Percentiles rank a stretch among this genome's conserved stretches.
phyloP scores from a whole-genome alignment of 2,113 vertebrate species.

The Apodemus speciosus region DNA sequence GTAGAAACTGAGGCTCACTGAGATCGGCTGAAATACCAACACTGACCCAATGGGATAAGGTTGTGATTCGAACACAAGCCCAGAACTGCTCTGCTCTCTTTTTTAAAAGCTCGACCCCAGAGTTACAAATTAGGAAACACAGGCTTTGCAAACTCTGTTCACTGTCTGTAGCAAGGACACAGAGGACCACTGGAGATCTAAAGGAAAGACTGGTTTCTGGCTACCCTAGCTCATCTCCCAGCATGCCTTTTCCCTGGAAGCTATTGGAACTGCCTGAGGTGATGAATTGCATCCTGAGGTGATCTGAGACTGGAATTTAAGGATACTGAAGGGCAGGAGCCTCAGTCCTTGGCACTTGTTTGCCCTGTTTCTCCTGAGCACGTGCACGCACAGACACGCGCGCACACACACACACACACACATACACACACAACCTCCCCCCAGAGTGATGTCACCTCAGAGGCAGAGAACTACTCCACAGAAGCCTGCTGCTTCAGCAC shows the following conservation, averaged over 20 bases:
- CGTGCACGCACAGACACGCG: fast-evolving
- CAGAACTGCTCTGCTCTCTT: background rate
- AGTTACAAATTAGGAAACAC: background rate
- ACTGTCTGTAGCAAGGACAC: background rate
- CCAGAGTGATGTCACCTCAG: background rate
- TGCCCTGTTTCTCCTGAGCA: background rate
- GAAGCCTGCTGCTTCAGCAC: background rate
- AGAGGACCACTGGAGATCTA: background rate
- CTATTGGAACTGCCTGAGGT: background rate
- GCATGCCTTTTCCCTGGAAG: background rate
- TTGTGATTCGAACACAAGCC: background rate
- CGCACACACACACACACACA: background rate
- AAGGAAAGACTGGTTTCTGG: background rate
- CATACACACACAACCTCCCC: background rate
- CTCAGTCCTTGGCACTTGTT: background rate
- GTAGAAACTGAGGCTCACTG: background rate
- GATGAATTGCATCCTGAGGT: background rate
- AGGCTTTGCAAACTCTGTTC: background rate
- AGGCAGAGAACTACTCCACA: conserved; percentile 7
- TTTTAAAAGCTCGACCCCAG: background rate
- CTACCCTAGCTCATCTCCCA: background rate
- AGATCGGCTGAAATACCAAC: background rate
- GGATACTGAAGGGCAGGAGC: background rate
- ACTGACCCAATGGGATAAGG: background rate
- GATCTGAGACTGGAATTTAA: background rate